Percentiles rank a stretch among this genome's conserved stretches.
phyloP scores from a whole-genome alignment of 1,140 invertebrate genomes.

The Cephus cinctus region DNA sequence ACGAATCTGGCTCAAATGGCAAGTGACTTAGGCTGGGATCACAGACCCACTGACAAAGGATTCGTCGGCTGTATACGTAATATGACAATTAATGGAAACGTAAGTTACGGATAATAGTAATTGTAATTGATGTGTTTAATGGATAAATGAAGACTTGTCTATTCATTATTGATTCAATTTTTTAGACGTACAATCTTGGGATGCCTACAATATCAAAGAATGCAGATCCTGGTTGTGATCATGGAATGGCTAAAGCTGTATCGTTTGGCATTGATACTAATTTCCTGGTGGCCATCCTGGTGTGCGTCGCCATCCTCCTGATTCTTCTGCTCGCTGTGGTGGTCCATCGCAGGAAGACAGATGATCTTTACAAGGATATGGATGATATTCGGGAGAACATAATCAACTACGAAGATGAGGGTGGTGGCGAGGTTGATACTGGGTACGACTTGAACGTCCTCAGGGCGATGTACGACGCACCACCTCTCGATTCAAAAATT shows the following conservation, averaged over 20 bases:
- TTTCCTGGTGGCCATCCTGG: slow-evolving; percentile 80
- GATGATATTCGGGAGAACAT: slow-evolving; percentile 97
- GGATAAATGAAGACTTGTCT: too few species aligned
- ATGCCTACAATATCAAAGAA: slow-evolving; percentile 67
- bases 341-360: slow-evolving; percentile 78
- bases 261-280: slow-evolving; percentile 80
- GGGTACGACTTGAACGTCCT: slow-evolving; percentile 93
- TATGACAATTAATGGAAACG: slow-evolving; percentile 75
- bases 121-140: too few species aligned
- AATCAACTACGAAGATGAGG: slow-evolving; percentile 96
- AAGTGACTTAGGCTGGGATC: slow-evolving; percentile 62
- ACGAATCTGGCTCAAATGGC: slow-evolving; percentile 63
- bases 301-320: slow-evolving; percentile 74
- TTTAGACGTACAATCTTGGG: slow-evolving; percentile 74
- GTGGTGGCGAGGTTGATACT: slow-evolving; percentile 92
- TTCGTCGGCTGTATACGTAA: slow-evolving; percentile 87
- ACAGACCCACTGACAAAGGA: slow-evolving; percentile 63
- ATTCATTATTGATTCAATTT: slow-evolving; percentile 27
- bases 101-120: slow-evolving; percentile 35
- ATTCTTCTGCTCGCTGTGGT: slow-evolving; percentile 85
- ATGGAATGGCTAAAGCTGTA: slow-evolving; percentile 68
- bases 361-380: slow-evolving; percentile 88
- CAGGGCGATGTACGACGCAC: slow-evolving; percentile 66
- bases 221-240: slow-evolving; percentile 68
- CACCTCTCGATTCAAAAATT: slow-evolving; percentile 54